These are phyloP conservation scores for Arion vulgaris DNA, from an alignment of 1,140 invertebrate genomes.

Conservation along the genomic window DNA sequence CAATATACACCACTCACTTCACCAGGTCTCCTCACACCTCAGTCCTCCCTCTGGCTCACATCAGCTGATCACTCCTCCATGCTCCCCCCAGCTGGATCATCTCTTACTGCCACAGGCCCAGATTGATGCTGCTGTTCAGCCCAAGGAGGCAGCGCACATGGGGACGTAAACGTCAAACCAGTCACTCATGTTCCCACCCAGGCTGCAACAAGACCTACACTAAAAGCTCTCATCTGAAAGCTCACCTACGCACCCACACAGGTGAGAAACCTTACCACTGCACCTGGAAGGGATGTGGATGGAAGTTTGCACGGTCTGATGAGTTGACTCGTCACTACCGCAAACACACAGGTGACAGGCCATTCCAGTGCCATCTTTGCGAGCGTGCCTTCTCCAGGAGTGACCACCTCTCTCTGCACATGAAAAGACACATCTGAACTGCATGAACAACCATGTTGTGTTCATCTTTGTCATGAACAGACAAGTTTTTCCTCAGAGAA, in stretches of 20 bases:
- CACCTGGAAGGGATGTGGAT: slow-evolving; percentile 86
- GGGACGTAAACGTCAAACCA: slow-evolving; percentile 76
- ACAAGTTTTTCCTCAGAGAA: neutral
- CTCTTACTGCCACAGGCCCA: slow-evolving; percentile 59
- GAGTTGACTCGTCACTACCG: slow-evolving; percentile 97
- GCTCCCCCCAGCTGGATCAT: slow-evolving; percentile 76
- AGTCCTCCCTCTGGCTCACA: slow-evolving; percentile 51
- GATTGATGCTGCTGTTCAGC: slow-evolving; percentile 51
- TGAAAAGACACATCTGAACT: slow-evolving; percentile 86
- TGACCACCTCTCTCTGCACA: slow-evolving; percentile 97
- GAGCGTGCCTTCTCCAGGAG: slow-evolving; percentile 92
- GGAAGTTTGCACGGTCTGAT: slow-evolving; percentile 95
- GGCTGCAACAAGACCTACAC: slow-evolving; percentile 83
- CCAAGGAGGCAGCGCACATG: slow-evolving; percentile 74
- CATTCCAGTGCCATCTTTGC: slow-evolving; percentile 96
- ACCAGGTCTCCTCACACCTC: slow-evolving; percentile 38
- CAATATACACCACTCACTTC: neutral
- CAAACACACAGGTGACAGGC: slow-evolving; percentile 96
- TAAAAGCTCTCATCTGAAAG: slow-evolving; percentile 83
- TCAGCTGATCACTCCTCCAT: slow-evolving; percentile 76
- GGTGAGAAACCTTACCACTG: slow-evolving; percentile 86
- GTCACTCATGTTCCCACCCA: slow-evolving; percentile 78
- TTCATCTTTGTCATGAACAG: neutral
- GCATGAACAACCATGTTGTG: neutral
- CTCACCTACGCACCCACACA: slow-evolving; percentile 78